phyloP scores from a whole-genome alignment of 2,113 vertebrate species.

The Polypterus senegalus region DNA sequence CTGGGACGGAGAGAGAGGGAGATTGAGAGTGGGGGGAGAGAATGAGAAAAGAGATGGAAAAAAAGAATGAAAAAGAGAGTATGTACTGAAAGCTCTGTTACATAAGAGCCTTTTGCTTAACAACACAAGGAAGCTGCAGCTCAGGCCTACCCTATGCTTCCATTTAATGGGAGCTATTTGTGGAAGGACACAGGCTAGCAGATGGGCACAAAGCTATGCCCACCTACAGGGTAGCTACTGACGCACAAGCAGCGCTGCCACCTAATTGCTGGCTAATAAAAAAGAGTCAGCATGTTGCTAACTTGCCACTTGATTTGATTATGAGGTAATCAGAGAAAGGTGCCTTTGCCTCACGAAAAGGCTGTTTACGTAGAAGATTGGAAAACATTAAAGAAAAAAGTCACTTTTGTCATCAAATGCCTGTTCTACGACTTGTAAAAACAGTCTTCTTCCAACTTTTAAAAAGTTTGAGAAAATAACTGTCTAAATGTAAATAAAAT shows the following conservation, averaged over 20 bases:
- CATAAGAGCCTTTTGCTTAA: constrained; percentile 29
- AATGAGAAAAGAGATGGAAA: neutral
- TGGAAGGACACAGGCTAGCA: constrained; percentile 37
- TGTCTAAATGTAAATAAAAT: too few species aligned
- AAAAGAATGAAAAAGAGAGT: neutral
- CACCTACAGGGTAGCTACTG: constrained; percentile 32
- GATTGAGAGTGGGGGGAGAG: neutral
- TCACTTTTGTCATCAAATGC: too few species aligned
- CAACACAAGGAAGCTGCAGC: constrained; percentile 30
- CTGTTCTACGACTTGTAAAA: too few species aligned
- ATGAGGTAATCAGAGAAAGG: constrained; percentile 29
- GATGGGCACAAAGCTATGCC: constrained; percentile 38
- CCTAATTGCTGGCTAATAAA: constrained; percentile 31
- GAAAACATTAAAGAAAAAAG: constrained; percentile 10
- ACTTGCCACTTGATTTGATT: constrained; percentile 33
- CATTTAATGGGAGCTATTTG: constrained; percentile 46
- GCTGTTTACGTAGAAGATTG: constrained; percentile 14
- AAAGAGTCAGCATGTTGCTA: constrained; percentile 21
- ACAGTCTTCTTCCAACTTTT: too few species aligned
- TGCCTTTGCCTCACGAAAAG: constrained; percentile 31
- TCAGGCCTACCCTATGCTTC: constrained; percentile 25
- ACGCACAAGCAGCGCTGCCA: constrained; percentile 25
- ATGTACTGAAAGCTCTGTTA: constrained; percentile 21
- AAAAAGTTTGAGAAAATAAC: too few species aligned
- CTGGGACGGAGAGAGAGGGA: constrained; percentile 1